Conservation (phyloP, 2,797 vertebrate species). For the Parauchenoglanis punctatus region DNA sequence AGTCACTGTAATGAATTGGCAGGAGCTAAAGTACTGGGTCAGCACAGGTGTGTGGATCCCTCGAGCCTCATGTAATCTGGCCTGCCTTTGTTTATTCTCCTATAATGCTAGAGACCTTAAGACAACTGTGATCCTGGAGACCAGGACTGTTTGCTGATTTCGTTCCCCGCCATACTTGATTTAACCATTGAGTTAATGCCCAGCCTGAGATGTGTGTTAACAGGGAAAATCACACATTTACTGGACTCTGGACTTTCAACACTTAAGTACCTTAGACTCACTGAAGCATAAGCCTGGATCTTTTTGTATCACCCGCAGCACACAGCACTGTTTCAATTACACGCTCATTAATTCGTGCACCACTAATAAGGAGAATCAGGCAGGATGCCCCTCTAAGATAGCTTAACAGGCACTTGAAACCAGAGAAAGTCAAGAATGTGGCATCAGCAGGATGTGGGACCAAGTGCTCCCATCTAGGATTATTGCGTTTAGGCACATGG, state of each 20-base stretch:
- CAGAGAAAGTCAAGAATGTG: slow-evolving; percentile 17
- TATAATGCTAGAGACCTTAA: slow-evolving; percentile 17
- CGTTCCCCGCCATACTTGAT: background rate
- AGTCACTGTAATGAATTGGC: slow-evolving; percentile 43
- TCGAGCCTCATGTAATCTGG: slow-evolving; percentile 18
- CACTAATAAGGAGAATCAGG: slow-evolving; percentile 30
- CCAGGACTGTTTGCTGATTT: background rate
- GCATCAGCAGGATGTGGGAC: slow-evolving; percentile 2
- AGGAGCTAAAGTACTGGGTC: slow-evolving; percentile 30
- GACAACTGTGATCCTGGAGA: background rate
- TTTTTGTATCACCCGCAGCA: slow-evolving; percentile 11
- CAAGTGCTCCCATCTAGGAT: background rate
- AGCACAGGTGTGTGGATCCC: slow-evolving; percentile 11
- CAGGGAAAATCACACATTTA: background rate
- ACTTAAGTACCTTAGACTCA: slow-evolving; percentile 26
- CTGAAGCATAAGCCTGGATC: slow-evolving; percentile 11
- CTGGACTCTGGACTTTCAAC: slow-evolving; percentile 3
- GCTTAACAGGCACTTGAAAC: slow-evolving; percentile 7
- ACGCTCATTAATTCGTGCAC: slow-evolving; percentile 43
- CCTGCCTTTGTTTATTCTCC: slow-evolving; percentile 8
- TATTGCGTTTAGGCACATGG: background rate
- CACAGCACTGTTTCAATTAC: slow-evolving; percentile 41
- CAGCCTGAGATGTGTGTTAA: background rate
- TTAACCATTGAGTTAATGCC: background rate
- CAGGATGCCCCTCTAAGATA: slow-evolving; percentile 17